Base-by-base conservation (phyloP, 2,888 invertebrate genomes). In the Thereva nobilitata region DNA sequence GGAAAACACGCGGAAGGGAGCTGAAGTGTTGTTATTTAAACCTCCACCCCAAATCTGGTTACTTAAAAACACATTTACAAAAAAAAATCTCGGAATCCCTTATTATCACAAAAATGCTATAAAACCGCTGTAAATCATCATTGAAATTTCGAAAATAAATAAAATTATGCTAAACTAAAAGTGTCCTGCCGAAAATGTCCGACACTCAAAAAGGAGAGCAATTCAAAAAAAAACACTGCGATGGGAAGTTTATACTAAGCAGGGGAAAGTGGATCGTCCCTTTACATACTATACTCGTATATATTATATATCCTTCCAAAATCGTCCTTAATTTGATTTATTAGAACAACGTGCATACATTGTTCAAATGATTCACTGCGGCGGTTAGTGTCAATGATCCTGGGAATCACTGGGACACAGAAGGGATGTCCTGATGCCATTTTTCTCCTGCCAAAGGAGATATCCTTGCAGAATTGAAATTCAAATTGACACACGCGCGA, bases 91-190 rank as follows among this genome's bases (percentile, higher is more conserved):
- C 44, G 5, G 9, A 44, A 47, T 47, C 4, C 10, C 23, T 23
- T 23, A 47, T 47, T 47, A 47, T 47, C 47, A 47, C 47, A 47
- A 47, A 47, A 47, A 12, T 47, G 12, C 47, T 23, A 47, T 47
- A 47, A 47, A 47, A 6, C 47, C 23, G 47, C 5, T 1, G 23
- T 47, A 47, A 47, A 47, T 47, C 23, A 4, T 47, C 47, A 47
- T 47, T 47, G 47, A 10, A 47, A 47, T 12, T 10, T 47, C 10
- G 47, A 47, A 12, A 47, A 12, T 12, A 47, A 10, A 47, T 47
- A 47, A 47, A 47, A 47, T 47, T 47, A 47, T 47, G 9, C 47
- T 6, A 12, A 47, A 47, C 5, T 10, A 47, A 47, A 47, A 8
- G 6, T 10, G 6, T 5, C 10, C 10, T 47, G 6, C 47, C 12